A percentile compares a stretch with the other conserved stretches of the same genome.
Evolutionary conservation across 1,140 invertebrate genomes (phyloP).

Genomic region (Drosophila rufa): DNA sequence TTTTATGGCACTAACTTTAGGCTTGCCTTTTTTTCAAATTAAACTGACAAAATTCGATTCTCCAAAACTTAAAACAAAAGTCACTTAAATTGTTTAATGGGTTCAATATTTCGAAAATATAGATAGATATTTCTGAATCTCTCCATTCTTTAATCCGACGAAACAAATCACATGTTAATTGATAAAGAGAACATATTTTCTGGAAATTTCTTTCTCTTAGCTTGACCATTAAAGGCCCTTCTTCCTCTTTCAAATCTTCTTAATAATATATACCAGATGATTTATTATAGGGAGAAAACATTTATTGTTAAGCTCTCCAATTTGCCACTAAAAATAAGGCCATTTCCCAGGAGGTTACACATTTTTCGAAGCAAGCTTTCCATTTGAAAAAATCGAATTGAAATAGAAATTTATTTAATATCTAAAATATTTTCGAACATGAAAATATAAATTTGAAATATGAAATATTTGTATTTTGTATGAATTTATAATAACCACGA

Average conservation of each 20-base stretch:
- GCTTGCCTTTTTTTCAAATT: not conserved
- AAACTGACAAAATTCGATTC: too few species aligned
- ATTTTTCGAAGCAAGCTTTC: not conserved
- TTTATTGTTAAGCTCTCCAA: not conserved
- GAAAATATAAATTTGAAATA: conserved; percentile 14
- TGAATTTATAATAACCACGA: conserved; percentile 14
- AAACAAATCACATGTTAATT: too few species aligned
- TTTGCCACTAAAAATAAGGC: not conserved
- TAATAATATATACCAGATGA: not conserved
- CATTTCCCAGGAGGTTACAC: not conserved
- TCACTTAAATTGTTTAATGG: too few species aligned
- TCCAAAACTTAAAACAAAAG: too few species aligned
- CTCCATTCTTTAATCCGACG: too few species aligned
- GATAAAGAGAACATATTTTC: not conserved
- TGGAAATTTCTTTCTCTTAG: not conserved
- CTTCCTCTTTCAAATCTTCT: not conserved
- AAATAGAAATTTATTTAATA: not conserved
- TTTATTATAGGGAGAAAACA: not conserved
- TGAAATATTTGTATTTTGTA: conserved; percentile 12
- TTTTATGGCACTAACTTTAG: not conserved
- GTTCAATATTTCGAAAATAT: too few species aligned
- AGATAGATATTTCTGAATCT: too few species aligned
- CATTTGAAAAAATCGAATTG: not conserved
- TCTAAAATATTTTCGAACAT: not conserved
- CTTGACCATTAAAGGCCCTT: not conserved